These are phyloP conservation scores for Neogale vison DNA, from an alignment of 2,113 vertebrate genomes.

Conservation along the genomic window DNA sequence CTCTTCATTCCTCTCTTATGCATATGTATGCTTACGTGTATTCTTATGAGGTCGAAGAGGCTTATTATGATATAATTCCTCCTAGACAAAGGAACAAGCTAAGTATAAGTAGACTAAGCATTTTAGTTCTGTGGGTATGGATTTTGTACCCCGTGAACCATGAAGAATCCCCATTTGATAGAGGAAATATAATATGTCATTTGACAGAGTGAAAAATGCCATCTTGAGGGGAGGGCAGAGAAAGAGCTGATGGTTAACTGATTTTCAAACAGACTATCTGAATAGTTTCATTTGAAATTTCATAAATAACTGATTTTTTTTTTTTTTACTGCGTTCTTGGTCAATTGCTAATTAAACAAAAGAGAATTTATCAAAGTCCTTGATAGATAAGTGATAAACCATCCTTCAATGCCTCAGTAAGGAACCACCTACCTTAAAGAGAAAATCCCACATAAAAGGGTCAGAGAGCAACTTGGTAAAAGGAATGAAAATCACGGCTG, in stretches of 20 bases:
- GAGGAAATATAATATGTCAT: background rate
- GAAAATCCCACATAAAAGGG: background rate
- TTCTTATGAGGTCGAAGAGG: background rate
- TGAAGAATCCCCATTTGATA: background rate
- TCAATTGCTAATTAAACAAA: slow-evolving; percentile 28
- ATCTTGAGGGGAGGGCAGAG: background rate
- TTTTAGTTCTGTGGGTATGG: background rate
- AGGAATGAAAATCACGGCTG: background rate
- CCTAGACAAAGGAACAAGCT: background rate
- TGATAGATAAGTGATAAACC: background rate
- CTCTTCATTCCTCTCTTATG: background rate
- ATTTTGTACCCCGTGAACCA: background rate
- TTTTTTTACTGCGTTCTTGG: background rate
- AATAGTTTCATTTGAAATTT: background rate
- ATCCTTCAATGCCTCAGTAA: background rate
- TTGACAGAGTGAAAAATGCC: background rate
- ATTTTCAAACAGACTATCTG: background rate
- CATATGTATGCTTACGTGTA: background rate
- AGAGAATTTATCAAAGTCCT: background rate
- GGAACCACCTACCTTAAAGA: background rate
- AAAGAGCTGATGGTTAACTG: background rate
- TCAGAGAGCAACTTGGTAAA: background rate
- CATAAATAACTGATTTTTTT: background rate
- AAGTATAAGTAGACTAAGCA: background rate
- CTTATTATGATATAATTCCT: background rate